Conservation (phyloP, 2,113 vertebrate genomes). For the Rhegmatorhina hoffmannsi region DNA sequence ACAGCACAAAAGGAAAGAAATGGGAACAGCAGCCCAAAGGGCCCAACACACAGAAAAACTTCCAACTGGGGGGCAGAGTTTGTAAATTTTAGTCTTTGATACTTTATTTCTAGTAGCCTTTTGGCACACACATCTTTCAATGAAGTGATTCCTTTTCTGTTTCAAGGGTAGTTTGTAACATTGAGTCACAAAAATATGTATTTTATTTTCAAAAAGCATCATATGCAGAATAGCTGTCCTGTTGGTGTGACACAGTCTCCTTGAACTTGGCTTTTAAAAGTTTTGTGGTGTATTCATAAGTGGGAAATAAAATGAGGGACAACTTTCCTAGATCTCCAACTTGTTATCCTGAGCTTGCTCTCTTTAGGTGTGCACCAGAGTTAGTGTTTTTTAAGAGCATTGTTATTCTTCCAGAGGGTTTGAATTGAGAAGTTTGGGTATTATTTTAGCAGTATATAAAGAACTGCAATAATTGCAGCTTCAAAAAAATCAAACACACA, state of each 20-base stretch:
- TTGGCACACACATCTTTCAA: neutral
- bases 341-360: neutral
- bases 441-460: neutral
- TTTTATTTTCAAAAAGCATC: neutral
- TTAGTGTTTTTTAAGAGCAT: neutral
- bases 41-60: constrained; percentile 17
- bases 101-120: constrained; percentile 14
- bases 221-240: neutral
- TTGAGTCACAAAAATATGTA: neutral
- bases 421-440: neutral
- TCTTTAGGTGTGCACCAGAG: neutral
- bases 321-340: accelerated
- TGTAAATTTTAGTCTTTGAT: constrained; percentile 58
- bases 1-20: constrained; percentile 71
- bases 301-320: neutral
- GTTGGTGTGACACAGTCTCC: neutral
- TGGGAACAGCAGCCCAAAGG: constrained; percentile 67
- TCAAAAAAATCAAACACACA: neutral
- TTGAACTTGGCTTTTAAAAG: neutral
- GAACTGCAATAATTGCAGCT: neutral
- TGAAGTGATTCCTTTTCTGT: neutral
- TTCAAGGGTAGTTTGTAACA: neutral
- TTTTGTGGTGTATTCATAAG: neutral
- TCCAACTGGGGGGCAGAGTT: constrained; percentile 8
- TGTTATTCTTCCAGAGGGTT: neutral